Percentiles rank a stretch among this genome's conserved stretches.
Conservation (phyloP, 2,888 invertebrate species). For the Philereme vetulata region DNA sequence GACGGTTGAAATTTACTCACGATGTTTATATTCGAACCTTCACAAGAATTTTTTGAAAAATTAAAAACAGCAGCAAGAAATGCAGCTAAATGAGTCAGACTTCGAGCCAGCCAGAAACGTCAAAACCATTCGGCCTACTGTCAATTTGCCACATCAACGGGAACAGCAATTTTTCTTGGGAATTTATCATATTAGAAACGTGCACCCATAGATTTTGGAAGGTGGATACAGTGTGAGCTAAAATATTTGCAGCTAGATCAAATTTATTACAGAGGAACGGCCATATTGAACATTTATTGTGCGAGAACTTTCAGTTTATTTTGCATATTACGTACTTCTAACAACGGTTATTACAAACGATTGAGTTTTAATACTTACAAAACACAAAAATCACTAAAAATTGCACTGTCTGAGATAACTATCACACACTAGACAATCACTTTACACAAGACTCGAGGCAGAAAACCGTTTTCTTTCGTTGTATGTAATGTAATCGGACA, state of each 20-base stretch:
- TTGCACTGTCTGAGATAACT: constrained; percentile 66
- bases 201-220: neutral
- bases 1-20: neutral
- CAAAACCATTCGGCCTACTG: constrained; percentile 70
- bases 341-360: constrained; percentile 16
- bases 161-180: constrained; percentile 41
- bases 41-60: neutral
- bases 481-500: constrained; percentile 17
- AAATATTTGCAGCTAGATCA: constrained; percentile 22
- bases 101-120: constrained; percentile 62
- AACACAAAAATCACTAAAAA: constrained; percentile 66
- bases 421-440: constrained; percentile 73
- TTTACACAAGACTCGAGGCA: constrained; percentile 79
- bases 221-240: neutral
- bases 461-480: constrained; percentile 72
- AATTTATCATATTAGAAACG: constrained; percentile 13
- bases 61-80: constrained; percentile 24
- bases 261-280: constrained; percentile 69
- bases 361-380: constrained; percentile 64
- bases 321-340: constrained; percentile 17
- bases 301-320: constrained; percentile 43
- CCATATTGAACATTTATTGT: constrained; percentile 77
- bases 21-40: neutral
- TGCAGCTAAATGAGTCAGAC: constrained; percentile 70
- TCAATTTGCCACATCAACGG: constrained; percentile 81